A percentile compares a stretch with the other conserved stretches of the same genome.
These are phyloP conservation scores for Myotis pilosus DNA, from an alignment of 2,797 vertebrate genomes.

Conservation along the genomic window DNA sequence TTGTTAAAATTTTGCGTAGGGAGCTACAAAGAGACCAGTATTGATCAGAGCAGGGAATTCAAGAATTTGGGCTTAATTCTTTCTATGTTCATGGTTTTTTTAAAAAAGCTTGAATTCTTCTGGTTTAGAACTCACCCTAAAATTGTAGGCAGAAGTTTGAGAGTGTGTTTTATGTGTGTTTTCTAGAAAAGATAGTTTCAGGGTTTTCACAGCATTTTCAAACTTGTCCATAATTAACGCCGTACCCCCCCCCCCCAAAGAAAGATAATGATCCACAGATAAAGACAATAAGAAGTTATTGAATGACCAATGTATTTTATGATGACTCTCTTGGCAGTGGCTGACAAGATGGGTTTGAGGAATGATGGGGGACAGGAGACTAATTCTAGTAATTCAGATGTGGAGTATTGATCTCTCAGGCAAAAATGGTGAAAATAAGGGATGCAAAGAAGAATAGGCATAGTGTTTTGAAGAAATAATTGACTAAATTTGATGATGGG, in stretches of 20 bases:
- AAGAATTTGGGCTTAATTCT: background rate
- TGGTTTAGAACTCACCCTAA: background rate
- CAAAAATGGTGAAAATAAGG: background rate
- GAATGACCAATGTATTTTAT: background rate
- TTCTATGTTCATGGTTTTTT: background rate
- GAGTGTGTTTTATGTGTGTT: background rate
- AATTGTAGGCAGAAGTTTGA: background rate
- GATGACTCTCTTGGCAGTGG: background rate
- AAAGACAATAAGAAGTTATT: background rate
- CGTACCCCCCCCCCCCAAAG: fast-evolving
- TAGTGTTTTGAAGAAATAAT: conserved; percentile 10
- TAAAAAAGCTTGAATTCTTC: background rate
- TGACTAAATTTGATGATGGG: background rate
- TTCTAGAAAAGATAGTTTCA: conserved; percentile 10
- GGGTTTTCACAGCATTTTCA: background rate
- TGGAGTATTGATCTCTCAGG: background rate
- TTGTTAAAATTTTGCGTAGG: background rate
- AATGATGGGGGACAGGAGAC: background rate
- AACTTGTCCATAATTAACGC: background rate
- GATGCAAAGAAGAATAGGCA: background rate
- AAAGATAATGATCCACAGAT: background rate
- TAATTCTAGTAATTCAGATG: background rate
- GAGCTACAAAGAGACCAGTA: background rate
- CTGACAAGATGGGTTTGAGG: background rate
- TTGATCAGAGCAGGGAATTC: background rate